A percentile compares a stretch with the other conserved stretches of the same genome.
Conservation (phyloP, 1,140 invertebrate species). For the Sweltsa coloradensis region DNA sequence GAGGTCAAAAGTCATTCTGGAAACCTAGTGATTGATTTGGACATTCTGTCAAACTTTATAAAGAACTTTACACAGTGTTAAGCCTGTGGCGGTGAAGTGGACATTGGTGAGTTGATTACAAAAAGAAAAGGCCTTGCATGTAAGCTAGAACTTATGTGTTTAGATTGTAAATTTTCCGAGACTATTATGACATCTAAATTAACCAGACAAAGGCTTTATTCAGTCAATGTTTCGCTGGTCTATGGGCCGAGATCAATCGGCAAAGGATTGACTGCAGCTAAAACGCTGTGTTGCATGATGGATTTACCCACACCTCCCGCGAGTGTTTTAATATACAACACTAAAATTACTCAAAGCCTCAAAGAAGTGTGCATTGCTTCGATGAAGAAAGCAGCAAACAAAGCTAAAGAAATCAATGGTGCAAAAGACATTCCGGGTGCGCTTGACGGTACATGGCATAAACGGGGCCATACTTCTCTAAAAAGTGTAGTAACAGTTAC, state of each 20-base stretch:
- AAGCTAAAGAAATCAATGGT: slow-evolving; percentile 5
- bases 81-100: neutral
- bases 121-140: neutral
- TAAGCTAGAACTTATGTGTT: neutral
- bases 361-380: slow-evolving; percentile 1
- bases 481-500: slow-evolving; percentile 15
- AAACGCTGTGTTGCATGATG: slow-evolving; percentile 3
- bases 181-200: neutral
- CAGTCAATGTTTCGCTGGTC: slow-evolving; percentile 1
- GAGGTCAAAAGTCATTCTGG: no score
- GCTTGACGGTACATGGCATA: slow-evolving; percentile 15
- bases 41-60: neutral
- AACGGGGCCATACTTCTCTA: slow-evolving; percentile 15
- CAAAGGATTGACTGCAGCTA: neutral
- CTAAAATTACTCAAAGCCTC: neutral
- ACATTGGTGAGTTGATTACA: neutral
- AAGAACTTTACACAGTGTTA: neutral
- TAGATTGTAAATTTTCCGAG: neutral
- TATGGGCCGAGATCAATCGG: slow-evolving; percentile 6
- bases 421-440: slow-evolving; percentile 7
- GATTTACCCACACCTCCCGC: slow-evolving; percentile 7
- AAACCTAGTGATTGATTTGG: neutral
- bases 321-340: neutral
- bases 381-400: slow-evolving; percentile 9
- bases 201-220: neutral